Evolutionary conservation across 2,888 invertebrate genomes (phyloP), one percentile per base, ranked within the genome.

Genomic region (Drosophila mercatorum): DNA sequence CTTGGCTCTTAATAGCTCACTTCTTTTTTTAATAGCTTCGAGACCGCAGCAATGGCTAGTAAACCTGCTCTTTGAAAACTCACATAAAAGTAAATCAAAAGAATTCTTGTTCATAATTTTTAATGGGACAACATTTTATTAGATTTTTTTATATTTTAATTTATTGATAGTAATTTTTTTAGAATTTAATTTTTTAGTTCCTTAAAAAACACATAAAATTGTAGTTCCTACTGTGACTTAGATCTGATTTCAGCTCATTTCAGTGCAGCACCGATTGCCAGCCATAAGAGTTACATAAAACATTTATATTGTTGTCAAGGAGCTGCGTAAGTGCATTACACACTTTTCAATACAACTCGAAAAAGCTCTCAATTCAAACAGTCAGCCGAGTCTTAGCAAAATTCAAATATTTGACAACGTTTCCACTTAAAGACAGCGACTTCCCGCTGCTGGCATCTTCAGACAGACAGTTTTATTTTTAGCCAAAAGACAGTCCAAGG

Each of bases 401-500:
- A 58, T n/a, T 14, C 47, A 43, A 28, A 60, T 8, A 55, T 47
- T 56, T 49, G 26, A 70, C 57, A 43, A 67, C 36, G 26, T 22
- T 51, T 49, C 49, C 61, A 51, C 51, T 61, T 34, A 8, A n/a
- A n/a, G 31, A 4, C 26, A 56, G n/a, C 49, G 40, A 14, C 31
- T 53, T 72, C 60, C 74, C 65, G 49, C 66, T 56, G 40, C 41
- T 49, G 56, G 38, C 51, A 61, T 74, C 68, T 68, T 61, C 63
- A 55, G 44, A 51, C 63, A 55, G 44, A 72, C 61, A 61, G 26
- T 65, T 64, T 71, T 38, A 38, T 40, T 28, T 46, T n/a, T 38
- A 12, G 57, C 34, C 36, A 46, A 69, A 22, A 53, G 67, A 58
- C 74, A 61, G 57, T 43, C 68, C 57, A 78, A 76, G 71, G 77